Percentiles rank a stretch among this genome's conserved stretches.
These are phyloP conservation scores for Phortica magna DNA, from an alignment of 2,888 invertebrate genomes.

Conservation along the genomic window DNA sequence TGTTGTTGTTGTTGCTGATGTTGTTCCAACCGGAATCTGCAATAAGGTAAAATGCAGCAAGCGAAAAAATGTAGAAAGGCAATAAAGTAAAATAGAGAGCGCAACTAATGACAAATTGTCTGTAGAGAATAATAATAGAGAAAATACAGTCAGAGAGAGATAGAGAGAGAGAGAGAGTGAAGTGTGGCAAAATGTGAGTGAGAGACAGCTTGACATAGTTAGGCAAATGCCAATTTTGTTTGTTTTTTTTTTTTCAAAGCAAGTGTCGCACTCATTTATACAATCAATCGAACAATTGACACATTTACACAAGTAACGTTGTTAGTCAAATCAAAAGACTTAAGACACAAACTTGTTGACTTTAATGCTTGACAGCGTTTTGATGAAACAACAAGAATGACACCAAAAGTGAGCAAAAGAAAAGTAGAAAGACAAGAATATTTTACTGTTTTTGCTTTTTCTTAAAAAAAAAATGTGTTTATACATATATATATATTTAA, in stretches of 20 bases:
- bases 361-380: neutral
- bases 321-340: conserved; percentile 50
- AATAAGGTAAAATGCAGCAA: too few relatives aligned
- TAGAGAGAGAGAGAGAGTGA: too few relatives aligned
- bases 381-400: neutral
- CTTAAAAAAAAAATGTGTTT: too few relatives aligned
- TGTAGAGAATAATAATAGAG: too few relatives aligned
- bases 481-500: too few relatives aligned
- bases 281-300: neutral
- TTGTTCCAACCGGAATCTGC: too few relatives aligned
- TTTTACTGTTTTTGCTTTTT: too few relatives aligned
- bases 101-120: too few relatives aligned
- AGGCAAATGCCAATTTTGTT: conserved; percentile 17
- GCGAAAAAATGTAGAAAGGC: too few relatives aligned
- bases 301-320: neutral
- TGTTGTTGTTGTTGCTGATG: too few relatives aligned
- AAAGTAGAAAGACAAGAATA: neutral
- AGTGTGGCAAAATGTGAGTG: conserved; percentile 42
- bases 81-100: too few relatives aligned
- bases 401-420: neutral
- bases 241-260: neutral
- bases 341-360: conserved; percentile 53
- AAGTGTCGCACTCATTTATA: neutral
- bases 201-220: conserved; percentile 11
- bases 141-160: too few relatives aligned